Base-by-base conservation (phyloP, 2,888 invertebrate species). In the Teinopalpus imperialis region DNA sequence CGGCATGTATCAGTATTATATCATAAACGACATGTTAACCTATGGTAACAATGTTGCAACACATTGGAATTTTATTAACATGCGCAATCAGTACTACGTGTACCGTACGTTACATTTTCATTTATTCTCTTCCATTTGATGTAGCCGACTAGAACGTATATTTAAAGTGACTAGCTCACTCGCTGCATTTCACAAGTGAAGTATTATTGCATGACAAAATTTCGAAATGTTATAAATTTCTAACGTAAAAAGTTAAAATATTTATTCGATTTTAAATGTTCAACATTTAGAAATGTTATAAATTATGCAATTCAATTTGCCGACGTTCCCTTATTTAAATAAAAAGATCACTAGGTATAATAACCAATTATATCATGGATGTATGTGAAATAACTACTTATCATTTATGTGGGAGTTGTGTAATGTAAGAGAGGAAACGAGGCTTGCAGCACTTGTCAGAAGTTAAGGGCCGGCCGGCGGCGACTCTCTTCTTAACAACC, bases 401-500 rank as follows among this genome's bases (percentile, higher is more conserved):
- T 49, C 47, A 45, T 29, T 50, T 52, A 55, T 50, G 48, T 49
- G 40, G 40, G 27, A 23, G 51, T 51, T 55, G 53, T 53, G 47
- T 56, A 54, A 54, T 43, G 37, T 37, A 36, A 48, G 31, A 34
- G 36, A 31, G 45, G 43, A 43, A 51, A 40, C 46, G 50, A 47
- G 37, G 24, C 34, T 39, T 46, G 45, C 27, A 20, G 29, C 40
- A 24, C 41, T 46, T 50, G 50, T 46, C 51, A 56, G 63, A 69
- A 69, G 62, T 63, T 57, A 61, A 66, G 59, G 59, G 65, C 59
- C 60, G 58, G 59, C 55, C 49, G 52, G 44, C 48, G 43, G 59
- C 63, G 54, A 59, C 57, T 51, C 59, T 54, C 56, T 59, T 49
- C 59, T 63, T 65, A 72, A 62, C 60, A 54, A 69, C 62, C 63